These are phyloP conservation scores for Sericinus montela DNA, from an alignment of 2,888 invertebrate genomes.

Conservation along the genomic window DNA sequence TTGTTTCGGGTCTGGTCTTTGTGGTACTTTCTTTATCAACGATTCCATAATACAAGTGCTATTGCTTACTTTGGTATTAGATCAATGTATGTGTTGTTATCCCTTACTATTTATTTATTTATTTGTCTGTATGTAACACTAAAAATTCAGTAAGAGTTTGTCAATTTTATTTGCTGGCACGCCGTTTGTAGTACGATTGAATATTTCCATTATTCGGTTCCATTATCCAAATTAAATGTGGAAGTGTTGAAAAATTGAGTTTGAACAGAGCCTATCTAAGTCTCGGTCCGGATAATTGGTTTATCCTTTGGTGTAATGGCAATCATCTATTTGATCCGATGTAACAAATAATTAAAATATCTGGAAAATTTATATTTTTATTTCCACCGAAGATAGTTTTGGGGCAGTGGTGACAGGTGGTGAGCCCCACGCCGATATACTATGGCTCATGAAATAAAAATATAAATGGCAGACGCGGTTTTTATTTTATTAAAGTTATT, in stretches of 20 bases:
- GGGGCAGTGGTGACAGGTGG: too few relatives aligned
- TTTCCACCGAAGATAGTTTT: too few relatives aligned
- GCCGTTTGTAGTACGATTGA: constrained; percentile 22
- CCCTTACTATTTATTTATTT: too few relatives aligned
- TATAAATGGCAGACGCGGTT: too few relatives aligned
- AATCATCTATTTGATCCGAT: constrained; percentile 19
- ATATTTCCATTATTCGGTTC: constrained; percentile 35
- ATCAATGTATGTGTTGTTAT: neutral
- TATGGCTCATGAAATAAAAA: too few relatives aligned
- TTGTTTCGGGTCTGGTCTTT: too few relatives aligned
- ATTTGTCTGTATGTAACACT: too few relatives aligned
- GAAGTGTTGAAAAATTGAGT: constrained; percentile 36
- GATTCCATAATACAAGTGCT: too few relatives aligned
- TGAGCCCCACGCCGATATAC: too few relatives aligned
- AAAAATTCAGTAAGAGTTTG: constrained; percentile 7
- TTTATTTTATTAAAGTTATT: too few relatives aligned
- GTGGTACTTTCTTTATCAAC: too few relatives aligned
- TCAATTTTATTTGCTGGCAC: constrained; percentile 15
- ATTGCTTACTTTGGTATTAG: neutral
- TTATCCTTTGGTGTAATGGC: constrained; percentile 35
- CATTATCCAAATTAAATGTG: constrained; percentile 33
- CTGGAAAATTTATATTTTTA: too few relatives aligned
- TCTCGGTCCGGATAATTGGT: constrained; percentile 31
- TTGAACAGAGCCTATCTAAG: constrained; percentile 31
- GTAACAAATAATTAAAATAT: constrained; percentile 4